Base-by-base conservation (phyloP, 2,113 vertebrate species). In the Paracanthobrama guichenoti region DNA sequence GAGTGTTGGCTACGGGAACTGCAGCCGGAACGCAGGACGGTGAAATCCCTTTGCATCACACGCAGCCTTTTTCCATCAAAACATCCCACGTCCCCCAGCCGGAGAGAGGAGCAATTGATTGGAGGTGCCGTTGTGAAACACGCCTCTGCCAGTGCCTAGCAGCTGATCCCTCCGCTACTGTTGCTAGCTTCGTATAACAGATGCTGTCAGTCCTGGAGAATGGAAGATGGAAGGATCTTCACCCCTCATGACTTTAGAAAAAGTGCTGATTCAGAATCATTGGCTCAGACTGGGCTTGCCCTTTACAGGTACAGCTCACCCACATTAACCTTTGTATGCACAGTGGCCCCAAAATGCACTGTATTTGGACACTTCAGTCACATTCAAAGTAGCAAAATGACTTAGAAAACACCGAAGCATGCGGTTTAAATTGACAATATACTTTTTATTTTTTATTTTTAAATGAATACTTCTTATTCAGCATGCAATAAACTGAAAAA, bases 1-100 rank as follows among this genome's bases (percentile, higher is more conserved):
- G 79, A 77, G 85, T 82, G 85, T 81, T 59, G n/a, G 72, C 62
- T 12, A 55, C 14, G 64, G 72, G 85, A 86, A 86, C 85, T 86
- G 85, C 84, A 85, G 22, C 42, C 76, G 48, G 80, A 72, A 16
- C 76, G 42, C 53, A 75, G 64, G 83, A 78, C 83, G 62, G 66
- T 71, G 39, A 74, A 74, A 80, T 18, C 71, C 71, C 42, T 35
- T 26, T 55, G 26, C 77, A 74, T 74, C 62, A 73, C 81, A 62
- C 67, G 35, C 78, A 86, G 24, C 55, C 66, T 42, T 69, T 82
- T 82, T 22, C 84, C 53, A 72, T 85, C 78, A 72, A 48, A 80
- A 85, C 84, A 79, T 85, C 76, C 64, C 84, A 72, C 50, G 67
- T 79, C 50, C 46, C 46, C 24, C n/a, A 59, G 64, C 16, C 75